These are phyloP conservation scores for Drosophila ironensis DNA, from an alignment of 1,140 invertebrate genomes.

Conservation along the genomic window DNA sequence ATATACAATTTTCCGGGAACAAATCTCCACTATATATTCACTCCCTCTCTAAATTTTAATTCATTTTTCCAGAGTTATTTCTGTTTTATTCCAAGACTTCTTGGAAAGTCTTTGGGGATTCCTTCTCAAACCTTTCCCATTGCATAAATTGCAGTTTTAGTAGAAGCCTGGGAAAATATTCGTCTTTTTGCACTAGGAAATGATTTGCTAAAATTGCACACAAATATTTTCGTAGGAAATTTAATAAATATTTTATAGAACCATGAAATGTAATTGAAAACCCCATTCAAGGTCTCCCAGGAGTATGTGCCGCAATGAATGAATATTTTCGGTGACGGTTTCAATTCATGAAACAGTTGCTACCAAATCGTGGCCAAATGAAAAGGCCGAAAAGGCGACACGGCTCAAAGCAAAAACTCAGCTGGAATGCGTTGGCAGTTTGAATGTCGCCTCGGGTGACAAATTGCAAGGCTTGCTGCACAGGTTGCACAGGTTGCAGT, in stretches of 20 bases:
- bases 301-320: slow-evolving; percentile 32
- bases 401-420: slow-evolving; percentile 54
- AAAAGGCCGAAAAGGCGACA: slow-evolving; percentile 26
- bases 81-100: slow-evolving; percentile 16
- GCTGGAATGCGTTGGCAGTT: slow-evolving; percentile 51
- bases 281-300: slow-evolving; percentile 39
- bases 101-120: slow-evolving; percentile 4
- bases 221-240: slow-evolving; percentile 74
- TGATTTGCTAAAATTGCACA: slow-evolving; percentile 48
- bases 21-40: too few relatives aligned
- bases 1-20: slow-evolving; percentile 2
- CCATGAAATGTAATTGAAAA: slow-evolving; percentile 7
- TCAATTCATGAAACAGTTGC: slow-evolving; percentile 34
- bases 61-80: not conserved
- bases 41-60: not conserved
- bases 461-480: slow-evolving; percentile 59
- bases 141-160: slow-evolving; percentile 50
- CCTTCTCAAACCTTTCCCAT: slow-evolving; percentile 28
- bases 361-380: slow-evolving; percentile 28
- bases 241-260: slow-evolving; percentile 57
- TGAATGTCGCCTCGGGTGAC: slow-evolving; percentile 78
- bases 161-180: slow-evolving; percentile 19
- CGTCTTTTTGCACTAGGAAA: slow-evolving; percentile 55
- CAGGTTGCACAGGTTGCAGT: slow-evolving; percentile 44
- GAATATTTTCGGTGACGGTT: slow-evolving; percentile 46